A percentile compares a stretch with the other conserved stretches of the same genome.
Conservation (phyloP, 2,797 vertebrate genomes). For the Caiman crocodilus region DNA sequence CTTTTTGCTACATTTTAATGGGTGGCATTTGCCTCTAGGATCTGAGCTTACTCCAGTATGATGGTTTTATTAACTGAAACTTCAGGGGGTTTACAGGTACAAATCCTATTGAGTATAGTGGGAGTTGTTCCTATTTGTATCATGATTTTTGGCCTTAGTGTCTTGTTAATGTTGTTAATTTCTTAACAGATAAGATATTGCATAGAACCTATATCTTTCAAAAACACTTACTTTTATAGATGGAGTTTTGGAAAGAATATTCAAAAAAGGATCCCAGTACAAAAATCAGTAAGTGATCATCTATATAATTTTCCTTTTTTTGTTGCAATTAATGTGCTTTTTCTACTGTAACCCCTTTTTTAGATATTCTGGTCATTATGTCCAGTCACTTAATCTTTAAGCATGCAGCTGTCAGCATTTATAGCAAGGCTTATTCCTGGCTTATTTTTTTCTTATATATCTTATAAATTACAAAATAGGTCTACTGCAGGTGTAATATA, state of each 20-base stretch:
- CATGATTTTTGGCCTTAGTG: not conserved
- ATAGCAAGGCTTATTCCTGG: not conserved
- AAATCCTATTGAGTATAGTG: not conserved
- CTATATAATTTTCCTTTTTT: not conserved
- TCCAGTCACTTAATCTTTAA: not conserved
- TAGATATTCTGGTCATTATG: not conserved
- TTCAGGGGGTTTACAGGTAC: not conserved
- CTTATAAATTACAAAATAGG: not conserved
- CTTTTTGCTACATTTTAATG: not conserved
- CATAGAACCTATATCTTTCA: not conserved
- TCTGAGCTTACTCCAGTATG: not conserved
- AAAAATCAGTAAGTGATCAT: conserved; percentile 73
- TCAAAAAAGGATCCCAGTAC: conserved; percentile 68
- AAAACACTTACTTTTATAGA: conserved; percentile 76
- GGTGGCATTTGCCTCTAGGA: not conserved
- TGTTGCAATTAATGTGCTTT: not conserved
- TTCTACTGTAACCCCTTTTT: not conserved
- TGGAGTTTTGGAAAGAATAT: conserved; percentile 91
- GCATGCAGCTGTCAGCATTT: not conserved
- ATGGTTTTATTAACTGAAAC: not conserved
- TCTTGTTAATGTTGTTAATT: not conserved
- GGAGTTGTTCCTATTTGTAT: not conserved
- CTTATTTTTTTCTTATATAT: fast-evolving
- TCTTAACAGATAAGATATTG: not conserved
- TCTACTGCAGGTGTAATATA: not conserved